Evolutionary conservation across 1,140 invertebrate species (phyloP).

Genomic region (Cyclargus thomasi): DNA sequence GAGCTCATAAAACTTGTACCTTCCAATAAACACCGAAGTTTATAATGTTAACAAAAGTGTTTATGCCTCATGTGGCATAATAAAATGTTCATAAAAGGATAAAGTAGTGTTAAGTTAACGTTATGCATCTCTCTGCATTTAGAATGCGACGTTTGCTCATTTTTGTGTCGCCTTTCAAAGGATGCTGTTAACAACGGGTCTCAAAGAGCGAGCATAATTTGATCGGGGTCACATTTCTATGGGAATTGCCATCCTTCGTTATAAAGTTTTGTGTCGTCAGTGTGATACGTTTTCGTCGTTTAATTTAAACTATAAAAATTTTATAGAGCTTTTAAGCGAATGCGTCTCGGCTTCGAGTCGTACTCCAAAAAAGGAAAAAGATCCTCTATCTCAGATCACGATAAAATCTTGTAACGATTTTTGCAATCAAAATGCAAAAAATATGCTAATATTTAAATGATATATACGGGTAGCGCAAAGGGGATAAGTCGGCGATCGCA

Average conservation of each 20-base stretch:
- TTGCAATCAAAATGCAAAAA: conserved; percentile 35
- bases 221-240: conserved; percentile 70
- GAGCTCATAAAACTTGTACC: conserved; percentile 17
- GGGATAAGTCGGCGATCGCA: conserved; percentile 41
- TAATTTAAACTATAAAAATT: conserved; percentile 15
- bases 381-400: conserved; percentile 7
- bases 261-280: conserved; percentile 20
- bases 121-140: conserved; percentile 56
- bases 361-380: neutral
- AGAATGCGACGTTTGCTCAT: conserved; percentile 69
- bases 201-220: conserved; percentile 72
- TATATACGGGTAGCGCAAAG: conserved; percentile 35
- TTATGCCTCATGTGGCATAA: conserved; percentile 53
- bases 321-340: neutral
- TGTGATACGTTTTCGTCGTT: conserved; percentile 18
- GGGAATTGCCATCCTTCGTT: conserved; percentile 49
- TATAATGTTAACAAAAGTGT: conserved; percentile 44
- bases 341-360: neutral
- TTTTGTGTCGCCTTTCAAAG: conserved; percentile 65
- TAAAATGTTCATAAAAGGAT: conserved; percentile 52
- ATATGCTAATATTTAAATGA: conserved; percentile 56
- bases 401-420: conserved; percentile 20
- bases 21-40: conserved; percentile 31
- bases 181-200: conserved; percentile 72
- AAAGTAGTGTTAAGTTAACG: conserved; percentile 55